These are phyloP conservation scores for Hydropsyche tenuis DNA, from an alignment of 1,140 invertebrate species.

Conservation along the genomic window DNA sequence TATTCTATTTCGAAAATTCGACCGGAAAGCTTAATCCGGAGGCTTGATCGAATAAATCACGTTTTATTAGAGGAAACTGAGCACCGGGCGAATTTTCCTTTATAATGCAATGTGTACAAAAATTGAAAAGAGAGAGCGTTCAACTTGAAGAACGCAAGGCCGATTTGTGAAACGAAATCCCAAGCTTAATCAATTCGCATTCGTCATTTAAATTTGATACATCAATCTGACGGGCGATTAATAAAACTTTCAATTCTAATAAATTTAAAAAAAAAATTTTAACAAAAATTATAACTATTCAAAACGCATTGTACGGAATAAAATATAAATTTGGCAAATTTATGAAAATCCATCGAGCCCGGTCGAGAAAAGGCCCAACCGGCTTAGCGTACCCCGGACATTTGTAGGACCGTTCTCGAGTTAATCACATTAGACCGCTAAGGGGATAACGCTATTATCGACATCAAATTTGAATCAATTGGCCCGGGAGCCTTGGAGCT, in stretches of 20 bases:
- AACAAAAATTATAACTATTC: too few species aligned
- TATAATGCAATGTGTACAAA: not conserved
- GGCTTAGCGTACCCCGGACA: slow-evolving; percentile 2
- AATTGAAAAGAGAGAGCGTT: too few species aligned
- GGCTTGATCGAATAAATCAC: too few species aligned
- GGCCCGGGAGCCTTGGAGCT: slow-evolving; percentile 23
- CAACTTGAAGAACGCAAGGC: too few species aligned
- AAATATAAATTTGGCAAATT: too few species aligned
- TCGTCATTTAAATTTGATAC: slow-evolving; percentile 29
- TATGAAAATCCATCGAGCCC: too few species aligned
- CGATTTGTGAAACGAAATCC: slow-evolving; percentile 32
- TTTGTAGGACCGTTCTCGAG: too few species aligned
- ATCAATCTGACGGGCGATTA: slow-evolving; percentile 32
- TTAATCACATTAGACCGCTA: slow-evolving; percentile 37
- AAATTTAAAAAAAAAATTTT: too few species aligned
- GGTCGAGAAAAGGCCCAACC: not conserved
- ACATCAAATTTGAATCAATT: slow-evolving; percentile 39
- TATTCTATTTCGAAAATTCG: slow-evolving; percentile 9
- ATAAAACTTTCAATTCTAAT: slow-evolving; percentile 33
- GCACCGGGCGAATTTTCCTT: too few species aligned
- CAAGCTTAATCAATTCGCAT: slow-evolving; percentile 31
- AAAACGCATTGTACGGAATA: too few species aligned
- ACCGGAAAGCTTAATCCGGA: slow-evolving; percentile 20
- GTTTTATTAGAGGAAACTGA: not conserved
- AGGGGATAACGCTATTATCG: slow-evolving; percentile 37